A percentile compares a stretch with the other conserved stretches of the same genome.
These are phyloP conservation scores for Megalonaias nervosa DNA, from an alignment of 1,140 invertebrate species.

Conservation along the genomic window DNA sequence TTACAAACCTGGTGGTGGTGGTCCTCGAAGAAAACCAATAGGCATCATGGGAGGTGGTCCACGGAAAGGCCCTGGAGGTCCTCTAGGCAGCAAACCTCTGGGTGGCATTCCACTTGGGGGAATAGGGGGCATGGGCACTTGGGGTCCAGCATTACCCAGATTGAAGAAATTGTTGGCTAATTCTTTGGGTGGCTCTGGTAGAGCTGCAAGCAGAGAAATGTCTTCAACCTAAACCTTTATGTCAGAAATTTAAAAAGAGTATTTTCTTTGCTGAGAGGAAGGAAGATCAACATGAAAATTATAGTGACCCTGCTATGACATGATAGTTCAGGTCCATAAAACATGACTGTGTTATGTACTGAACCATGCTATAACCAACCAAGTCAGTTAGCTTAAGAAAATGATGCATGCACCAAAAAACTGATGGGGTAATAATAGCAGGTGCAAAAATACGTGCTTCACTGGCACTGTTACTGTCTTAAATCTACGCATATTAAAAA, in stretches of 20 bases:
- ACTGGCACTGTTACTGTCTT: too few species aligned
- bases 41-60: constrained; percentile 58
- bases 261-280: too few species aligned
- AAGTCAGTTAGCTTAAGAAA: too few species aligned
- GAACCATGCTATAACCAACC: too few species aligned
- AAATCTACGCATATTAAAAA: too few species aligned
- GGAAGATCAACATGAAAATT: not conserved
- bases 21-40: constrained; percentile 66
- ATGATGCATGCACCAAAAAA: too few species aligned
- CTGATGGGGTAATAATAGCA: too few species aligned
- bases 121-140: constrained; percentile 40
- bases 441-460: too few species aligned
- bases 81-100: constrained; percentile 33
- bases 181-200: constrained; percentile 85
- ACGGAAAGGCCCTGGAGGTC: constrained; percentile 45
- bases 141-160: constrained; percentile 72
- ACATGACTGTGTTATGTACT: too few species aligned
- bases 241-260: not conserved
- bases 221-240: not conserved
- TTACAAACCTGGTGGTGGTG: constrained; percentile 51
- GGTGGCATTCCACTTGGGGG: constrained; percentile 27
- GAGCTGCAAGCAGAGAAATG: constrained; percentile 66
- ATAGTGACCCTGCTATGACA: too few species aligned
- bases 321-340: too few species aligned
- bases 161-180: constrained; percentile 88